Conservation (phyloP, 2,797 vertebrate genomes). For the Vultur gryphus region DNA sequence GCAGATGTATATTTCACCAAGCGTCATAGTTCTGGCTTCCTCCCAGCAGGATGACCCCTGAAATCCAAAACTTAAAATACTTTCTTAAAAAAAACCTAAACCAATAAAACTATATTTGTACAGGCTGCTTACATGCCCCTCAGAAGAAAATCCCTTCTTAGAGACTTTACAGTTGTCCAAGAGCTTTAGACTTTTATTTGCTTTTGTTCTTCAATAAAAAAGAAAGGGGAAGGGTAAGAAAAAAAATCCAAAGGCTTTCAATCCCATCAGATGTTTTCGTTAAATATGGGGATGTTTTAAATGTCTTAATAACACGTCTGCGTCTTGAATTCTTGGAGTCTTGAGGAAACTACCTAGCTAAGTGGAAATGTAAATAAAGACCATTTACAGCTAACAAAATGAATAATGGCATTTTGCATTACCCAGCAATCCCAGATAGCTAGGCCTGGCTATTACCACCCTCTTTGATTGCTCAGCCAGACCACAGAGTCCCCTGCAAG, state of each 20-base stretch:
- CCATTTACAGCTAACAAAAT: not conserved
- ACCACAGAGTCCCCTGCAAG: not conserved
- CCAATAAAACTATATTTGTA: not conserved
- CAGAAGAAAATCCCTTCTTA: not conserved
- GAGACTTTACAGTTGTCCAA: not conserved
- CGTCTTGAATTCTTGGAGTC: not conserved
- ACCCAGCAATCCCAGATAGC: not conserved
- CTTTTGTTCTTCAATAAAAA: not conserved
- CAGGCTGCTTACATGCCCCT: not conserved
- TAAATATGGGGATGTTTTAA: not conserved
- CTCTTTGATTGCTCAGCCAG: not conserved
- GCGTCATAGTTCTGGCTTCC: not conserved
- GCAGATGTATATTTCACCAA: not conserved
- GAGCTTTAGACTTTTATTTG: not conserved
- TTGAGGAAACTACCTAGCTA: not conserved
- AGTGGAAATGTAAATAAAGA: slow-evolving; percentile 1
- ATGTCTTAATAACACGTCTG: not conserved
- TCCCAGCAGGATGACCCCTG: not conserved
- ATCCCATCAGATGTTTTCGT: not conserved
- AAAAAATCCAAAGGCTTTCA: not conserved
- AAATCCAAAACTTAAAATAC: not conserved
- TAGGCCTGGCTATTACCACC: not conserved
- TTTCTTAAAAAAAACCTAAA: not conserved
- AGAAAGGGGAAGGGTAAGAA: not conserved
- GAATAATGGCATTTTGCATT: not conserved